Evolutionary conservation across 2,113 vertebrate species (phyloP).

Genomic region (Elachura formosa): DNA sequence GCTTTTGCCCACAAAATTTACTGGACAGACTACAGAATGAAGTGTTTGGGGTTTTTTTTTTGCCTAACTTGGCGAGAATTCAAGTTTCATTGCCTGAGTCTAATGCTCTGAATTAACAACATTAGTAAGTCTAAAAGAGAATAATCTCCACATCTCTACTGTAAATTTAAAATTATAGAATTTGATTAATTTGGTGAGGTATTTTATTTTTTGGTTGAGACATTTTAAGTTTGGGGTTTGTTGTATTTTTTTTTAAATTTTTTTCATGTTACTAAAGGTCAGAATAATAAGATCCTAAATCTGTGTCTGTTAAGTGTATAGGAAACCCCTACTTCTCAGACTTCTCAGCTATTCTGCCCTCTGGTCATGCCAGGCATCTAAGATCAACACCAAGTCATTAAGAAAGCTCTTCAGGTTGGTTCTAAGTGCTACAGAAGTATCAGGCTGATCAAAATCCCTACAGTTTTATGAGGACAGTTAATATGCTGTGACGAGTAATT

Average conservation of each 20-base stretch:
- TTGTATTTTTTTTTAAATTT: not conserved
- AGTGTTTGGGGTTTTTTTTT: fast-evolving
- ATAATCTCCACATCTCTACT: not conserved
- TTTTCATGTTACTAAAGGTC: not conserved
- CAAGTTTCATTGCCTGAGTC: not conserved
- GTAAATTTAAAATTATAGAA: not conserved
- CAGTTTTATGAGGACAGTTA: not conserved
- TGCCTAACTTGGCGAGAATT: not conserved
- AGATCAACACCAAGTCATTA: not conserved
- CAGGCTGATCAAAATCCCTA: not conserved
- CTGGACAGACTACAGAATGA: not conserved
- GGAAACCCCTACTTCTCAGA: not conserved
- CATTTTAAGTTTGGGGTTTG: not conserved
- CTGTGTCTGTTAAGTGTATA: not conserved
- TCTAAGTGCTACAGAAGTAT: not conserved
- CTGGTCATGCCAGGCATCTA: not conserved
- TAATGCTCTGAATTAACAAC: not conserved
- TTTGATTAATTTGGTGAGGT: not conserved
- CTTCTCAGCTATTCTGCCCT: not conserved
- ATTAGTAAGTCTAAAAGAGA: not conserved
- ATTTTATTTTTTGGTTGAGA: not conserved
- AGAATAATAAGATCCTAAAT: not conserved
- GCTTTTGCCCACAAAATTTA: not conserved
- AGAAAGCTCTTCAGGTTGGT: not conserved
- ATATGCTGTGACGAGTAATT: not conserved